Base-by-base conservation (phyloP, 2,797 vertebrate species). In the Dromococcyx pavoninus region DNA sequence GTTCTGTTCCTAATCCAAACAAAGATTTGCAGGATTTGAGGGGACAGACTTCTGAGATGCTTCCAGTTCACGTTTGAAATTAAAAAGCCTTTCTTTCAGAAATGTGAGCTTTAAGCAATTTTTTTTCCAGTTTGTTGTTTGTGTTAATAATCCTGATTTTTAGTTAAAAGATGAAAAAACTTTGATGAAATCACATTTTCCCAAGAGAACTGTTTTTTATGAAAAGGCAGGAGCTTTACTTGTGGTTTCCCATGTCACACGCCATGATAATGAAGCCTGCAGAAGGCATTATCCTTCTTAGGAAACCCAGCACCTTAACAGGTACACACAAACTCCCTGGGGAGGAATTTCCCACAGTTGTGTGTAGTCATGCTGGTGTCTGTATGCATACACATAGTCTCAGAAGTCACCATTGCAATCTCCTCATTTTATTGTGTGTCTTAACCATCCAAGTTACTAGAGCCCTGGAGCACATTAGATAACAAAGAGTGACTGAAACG, bases 191-290 rank as follows among this genome's bases (percentile, higher is more conserved):
- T 57, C 56, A 41, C 44, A 25, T 86, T 93, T 69, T 91, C 58
- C 58, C 43, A 44, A 58, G 35, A 86, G 62, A 92, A n/a, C 10
- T 78, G 46, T 86, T 80, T 78, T 79, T 70, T 81, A n/a, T 88
- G 48, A 70, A 88, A 91, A 90, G 57, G 19, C 13, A 17, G 33
- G 27, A 86, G 43, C 76, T 77, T 90, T 76, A 93, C 37, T 43
- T 93, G 83, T 76, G 71, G 84, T 85, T 95, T 95, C 76, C 43
- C 60, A 32, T 27, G 77, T 84, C 64, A 84, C 77, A 82, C 44
- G 56, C 25, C 67, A 76, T 39, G 33, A 76, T 91, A 89, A 94
- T 93, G 67, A 93, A 74, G n/a, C 48, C 71, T 81, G 58, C 28
- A 86, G 46, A 64, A 90, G 46, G 28, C 17, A 53, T 70, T 75